Evolutionary conservation across 2,113 vertebrate genomes (phyloP).

Genomic region (Neolamprologus longior): DNA sequence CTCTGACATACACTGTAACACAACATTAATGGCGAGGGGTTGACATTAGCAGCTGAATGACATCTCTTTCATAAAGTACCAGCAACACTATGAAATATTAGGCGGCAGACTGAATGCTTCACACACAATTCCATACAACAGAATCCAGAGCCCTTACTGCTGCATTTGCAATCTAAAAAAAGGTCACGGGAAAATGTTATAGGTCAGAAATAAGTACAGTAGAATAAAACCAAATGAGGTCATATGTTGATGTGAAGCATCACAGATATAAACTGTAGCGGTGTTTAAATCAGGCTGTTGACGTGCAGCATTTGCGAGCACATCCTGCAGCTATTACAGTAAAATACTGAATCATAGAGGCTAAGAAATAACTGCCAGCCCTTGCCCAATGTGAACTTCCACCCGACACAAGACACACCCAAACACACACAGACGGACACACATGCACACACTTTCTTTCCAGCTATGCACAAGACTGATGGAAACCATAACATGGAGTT

Average conservation of each 20-base stretch:
- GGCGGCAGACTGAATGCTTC: not conserved
- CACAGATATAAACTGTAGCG: not conserved
- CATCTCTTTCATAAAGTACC: constrained; percentile 8
- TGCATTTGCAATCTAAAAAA: not conserved
- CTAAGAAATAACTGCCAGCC: not conserved
- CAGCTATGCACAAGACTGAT: constrained; percentile 56
- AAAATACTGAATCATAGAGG: not conserved
- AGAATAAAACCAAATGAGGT: constrained; percentile 8
- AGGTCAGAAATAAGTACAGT: constrained; percentile 16
- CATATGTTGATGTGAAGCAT: constrained; percentile 22
- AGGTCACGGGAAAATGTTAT: constrained; percentile 1
- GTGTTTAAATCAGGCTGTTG: constrained; percentile 19
- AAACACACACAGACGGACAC: not conserved
- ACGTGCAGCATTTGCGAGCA: constrained; percentile 20
- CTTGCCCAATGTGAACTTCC: not conserved
- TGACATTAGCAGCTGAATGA: not conserved
- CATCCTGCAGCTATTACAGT: constrained; percentile 10
- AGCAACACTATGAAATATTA: not conserved
- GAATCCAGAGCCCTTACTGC: constrained; percentile 28
- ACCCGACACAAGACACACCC: constrained; percentile 3
- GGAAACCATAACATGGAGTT: constrained; percentile 65
- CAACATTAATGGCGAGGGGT: not conserved
- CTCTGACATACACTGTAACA: constrained; percentile 4
- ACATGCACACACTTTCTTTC: constrained; percentile 10
- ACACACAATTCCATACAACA: constrained; percentile 10